Percentiles rank a stretch among this genome's conserved stretches.
Conservation (phyloP, 2,888 invertebrate species). For the Lacanobia oleracea region DNA sequence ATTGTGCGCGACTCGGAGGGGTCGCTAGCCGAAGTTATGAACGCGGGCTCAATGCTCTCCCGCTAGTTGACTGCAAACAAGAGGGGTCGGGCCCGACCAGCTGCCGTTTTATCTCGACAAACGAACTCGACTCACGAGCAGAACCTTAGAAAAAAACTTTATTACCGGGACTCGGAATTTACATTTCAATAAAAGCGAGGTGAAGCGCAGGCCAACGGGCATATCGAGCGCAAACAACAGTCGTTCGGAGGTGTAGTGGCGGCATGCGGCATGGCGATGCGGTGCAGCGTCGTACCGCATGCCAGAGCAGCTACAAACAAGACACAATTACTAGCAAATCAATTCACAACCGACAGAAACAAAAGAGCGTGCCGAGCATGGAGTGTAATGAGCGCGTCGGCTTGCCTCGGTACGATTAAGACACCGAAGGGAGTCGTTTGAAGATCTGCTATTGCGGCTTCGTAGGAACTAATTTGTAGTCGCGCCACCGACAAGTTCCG, state of each 20-base stretch:
- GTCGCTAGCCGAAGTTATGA: slow-evolving; percentile 73
- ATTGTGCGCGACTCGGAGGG: slow-evolving; percentile 75
- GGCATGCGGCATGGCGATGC: slow-evolving; percentile 27
- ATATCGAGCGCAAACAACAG: slow-evolving; percentile 75
- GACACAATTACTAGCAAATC: slow-evolving; percentile 87
- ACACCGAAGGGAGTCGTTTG: slow-evolving; percentile 77
- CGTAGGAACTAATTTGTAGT: slow-evolving; percentile 83
- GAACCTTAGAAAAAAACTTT: slow-evolving; percentile 75
- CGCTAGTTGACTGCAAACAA: slow-evolving; percentile 78
- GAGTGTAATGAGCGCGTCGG: slow-evolving; percentile 75
- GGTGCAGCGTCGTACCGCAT: slow-evolving; percentile 47
- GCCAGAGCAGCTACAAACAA: slow-evolving; percentile 66
- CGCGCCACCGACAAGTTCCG: slow-evolving; percentile 72
- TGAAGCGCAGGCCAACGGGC: slow-evolving; percentile 67
- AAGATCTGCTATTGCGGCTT: slow-evolving; percentile 74
- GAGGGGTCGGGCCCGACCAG: slow-evolving; percentile 79
- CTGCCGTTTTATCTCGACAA: slow-evolving; percentile 83
- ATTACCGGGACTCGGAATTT: slow-evolving; percentile 70
- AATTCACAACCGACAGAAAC: slow-evolving; percentile 80
- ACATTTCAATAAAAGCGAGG: slow-evolving; percentile 78
- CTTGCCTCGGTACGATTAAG: slow-evolving; percentile 77
- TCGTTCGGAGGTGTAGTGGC: slow-evolving; percentile 60
- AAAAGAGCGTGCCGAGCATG: slow-evolving; percentile 75
- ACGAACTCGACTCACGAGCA: slow-evolving; percentile 71
- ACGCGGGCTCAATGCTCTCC: slow-evolving; percentile 74